Conservation (phyloP, 2,888 invertebrate species). For the Salpingus planirostris region DNA sequence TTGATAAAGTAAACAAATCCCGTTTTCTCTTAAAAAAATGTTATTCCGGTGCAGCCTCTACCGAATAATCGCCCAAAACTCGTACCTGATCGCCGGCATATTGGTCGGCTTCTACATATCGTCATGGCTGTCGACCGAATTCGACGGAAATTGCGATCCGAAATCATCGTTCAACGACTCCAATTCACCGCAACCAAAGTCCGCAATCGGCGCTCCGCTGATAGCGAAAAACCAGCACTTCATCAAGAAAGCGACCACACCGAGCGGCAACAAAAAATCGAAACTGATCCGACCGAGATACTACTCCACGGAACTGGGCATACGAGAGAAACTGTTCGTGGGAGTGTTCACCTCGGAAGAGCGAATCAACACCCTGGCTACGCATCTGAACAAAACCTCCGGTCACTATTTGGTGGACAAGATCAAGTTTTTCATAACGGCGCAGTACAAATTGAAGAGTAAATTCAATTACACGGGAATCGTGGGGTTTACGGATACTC, state of each 20-base stretch:
- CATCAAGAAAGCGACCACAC: constrained; percentile 20
- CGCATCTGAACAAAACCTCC: constrained; percentile 84
- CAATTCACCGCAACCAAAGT: no score
- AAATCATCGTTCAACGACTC: no score
- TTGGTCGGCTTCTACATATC: constrained; percentile 30
- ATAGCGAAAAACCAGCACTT: constrained; percentile 17
- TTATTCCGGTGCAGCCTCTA: no score
- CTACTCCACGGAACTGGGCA: constrained; percentile 91
- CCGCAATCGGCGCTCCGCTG: no score
- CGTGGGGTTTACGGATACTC: constrained; percentile 79
- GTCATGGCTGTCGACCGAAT: constrained; percentile 18
- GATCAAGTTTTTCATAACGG: constrained; percentile 50
- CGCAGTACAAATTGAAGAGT: constrained; percentile 35
- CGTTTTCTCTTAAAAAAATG: no score
- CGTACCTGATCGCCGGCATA: constrained; percentile 29
- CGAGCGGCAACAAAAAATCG: constrained; percentile 24
- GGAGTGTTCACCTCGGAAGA: constrained; percentile 74
- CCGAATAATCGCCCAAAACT: no score
- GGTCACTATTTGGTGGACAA: constrained; percentile 76
- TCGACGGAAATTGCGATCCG: constrained; percentile 15
- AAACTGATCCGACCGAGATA: constrained; percentile 78
- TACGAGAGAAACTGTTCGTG: constrained; percentile 79
- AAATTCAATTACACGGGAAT: constrained; percentile 45
- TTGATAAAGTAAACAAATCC: no score
- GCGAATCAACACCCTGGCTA: constrained; percentile 61